Percentiles rank a stretch among this genome's conserved stretches.
phyloP scores from a whole-genome alignment of 2,888 invertebrate species.

The Anticlea derivata region DNA sequence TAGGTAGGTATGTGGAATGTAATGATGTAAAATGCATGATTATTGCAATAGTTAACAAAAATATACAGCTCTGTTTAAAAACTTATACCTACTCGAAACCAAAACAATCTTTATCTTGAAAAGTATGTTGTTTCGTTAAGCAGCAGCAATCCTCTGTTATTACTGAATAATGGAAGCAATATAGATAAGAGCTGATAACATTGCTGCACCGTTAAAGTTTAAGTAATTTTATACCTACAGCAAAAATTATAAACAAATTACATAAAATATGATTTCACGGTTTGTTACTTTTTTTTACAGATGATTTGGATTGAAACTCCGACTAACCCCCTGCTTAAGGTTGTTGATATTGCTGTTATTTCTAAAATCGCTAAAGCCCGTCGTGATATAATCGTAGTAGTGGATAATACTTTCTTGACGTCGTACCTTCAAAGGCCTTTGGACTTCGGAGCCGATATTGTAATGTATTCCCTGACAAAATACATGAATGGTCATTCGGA shows the following conservation, averaged over 20 bases:
- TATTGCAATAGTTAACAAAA: conserved; percentile 4
- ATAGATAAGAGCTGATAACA: conserved; percentile 35
- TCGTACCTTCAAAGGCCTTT: conserved; percentile 96
- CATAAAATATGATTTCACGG: not conserved
- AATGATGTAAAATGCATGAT: conserved; percentile 2
- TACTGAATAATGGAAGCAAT: conserved; percentile 30
- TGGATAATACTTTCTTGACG: conserved; percentile 97
- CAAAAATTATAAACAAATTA: too few species aligned
- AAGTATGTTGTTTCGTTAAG: conserved; percentile 19
- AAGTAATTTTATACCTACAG: not conserved
- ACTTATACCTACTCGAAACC: conserved; percentile 28
- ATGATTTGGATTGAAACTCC: conserved; percentile 97
- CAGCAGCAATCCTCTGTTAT: conserved; percentile 24
- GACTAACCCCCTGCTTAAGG: conserved; percentile 96
- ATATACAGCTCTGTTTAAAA: conserved; percentile 1
- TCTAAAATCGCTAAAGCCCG: conserved; percentile 84
- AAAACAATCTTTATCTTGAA: conserved; percentile 45
- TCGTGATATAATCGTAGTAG: conserved; percentile 86
- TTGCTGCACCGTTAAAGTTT: conserved; percentile 15
- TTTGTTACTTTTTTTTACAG: conserved; percentile 65
- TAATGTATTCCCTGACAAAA: conserved; percentile 96
- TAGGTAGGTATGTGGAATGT: conserved; percentile 1
- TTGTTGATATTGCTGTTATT: conserved; percentile 92
- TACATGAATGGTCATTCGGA: conserved; percentile 99
- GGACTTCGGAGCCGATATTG: conserved; percentile 95